These are phyloP conservation scores for Jordanella pulchra DNA, from an alignment of 2,797 vertebrate species.

Conservation along the genomic window DNA sequence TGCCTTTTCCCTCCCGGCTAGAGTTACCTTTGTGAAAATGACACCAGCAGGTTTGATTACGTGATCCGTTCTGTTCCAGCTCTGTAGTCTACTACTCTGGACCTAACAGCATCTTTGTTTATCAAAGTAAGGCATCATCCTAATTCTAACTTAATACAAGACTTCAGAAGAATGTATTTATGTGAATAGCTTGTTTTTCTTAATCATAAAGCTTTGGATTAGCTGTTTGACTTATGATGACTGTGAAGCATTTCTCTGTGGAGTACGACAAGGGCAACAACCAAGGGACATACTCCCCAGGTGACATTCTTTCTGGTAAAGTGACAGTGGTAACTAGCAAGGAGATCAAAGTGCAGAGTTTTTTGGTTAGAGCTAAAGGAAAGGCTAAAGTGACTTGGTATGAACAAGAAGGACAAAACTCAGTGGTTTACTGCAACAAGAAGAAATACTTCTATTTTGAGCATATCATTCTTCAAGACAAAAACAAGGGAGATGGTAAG, in stretches of 20 bases:
- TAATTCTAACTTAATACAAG: neutral
- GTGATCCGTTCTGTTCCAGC: constrained; percentile 45
- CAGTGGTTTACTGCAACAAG: constrained; percentile 50
- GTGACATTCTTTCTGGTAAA: constrained; percentile 68
- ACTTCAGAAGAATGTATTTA: neutral
- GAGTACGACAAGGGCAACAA: constrained; percentile 66
- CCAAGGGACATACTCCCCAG: constrained; percentile 64
- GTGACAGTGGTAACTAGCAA: constrained; percentile 65
- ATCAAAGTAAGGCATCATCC: constrained; percentile 3
- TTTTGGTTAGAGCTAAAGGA: constrained; percentile 71
- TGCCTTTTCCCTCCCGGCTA: constrained; percentile 19
- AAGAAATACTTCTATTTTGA: constrained; percentile 74
- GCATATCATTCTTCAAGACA: constrained; percentile 74
- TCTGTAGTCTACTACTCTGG: constrained; percentile 1
- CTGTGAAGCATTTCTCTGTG: constrained; percentile 66
- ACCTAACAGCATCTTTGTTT: constrained; percentile 8
- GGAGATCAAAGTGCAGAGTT: constrained; percentile 69
- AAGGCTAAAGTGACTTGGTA: constrained; percentile 68
- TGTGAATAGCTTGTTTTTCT: neutral
- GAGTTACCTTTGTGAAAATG: constrained; percentile 67
- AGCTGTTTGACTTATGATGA: constrained; percentile 46
- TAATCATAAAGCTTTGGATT: neutral
- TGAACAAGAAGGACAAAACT: constrained; percentile 38
- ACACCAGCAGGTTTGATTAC: constrained; percentile 63
- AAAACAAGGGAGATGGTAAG: constrained; percentile 76